phyloP scores from a whole-genome alignment of 1,140 invertebrate species.

The Apis cerana region DNA sequence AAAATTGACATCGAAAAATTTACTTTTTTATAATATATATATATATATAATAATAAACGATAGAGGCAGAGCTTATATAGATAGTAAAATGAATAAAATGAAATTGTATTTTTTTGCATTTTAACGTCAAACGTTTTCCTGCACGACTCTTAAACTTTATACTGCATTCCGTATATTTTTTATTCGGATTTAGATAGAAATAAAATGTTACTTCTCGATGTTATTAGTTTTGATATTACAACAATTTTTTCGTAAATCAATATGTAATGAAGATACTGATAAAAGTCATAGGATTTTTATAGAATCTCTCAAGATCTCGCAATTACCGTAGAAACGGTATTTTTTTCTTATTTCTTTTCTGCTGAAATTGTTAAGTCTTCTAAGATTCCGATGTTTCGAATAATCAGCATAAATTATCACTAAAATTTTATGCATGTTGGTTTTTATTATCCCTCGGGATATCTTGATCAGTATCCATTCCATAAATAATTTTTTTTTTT shows the following conservation, averaged over 20 bases:
- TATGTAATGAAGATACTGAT: neutral
- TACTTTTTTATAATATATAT: no score
- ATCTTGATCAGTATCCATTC: neutral
- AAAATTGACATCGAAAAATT: no score
- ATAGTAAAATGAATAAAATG: neutral
- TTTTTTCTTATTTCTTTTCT: no score
- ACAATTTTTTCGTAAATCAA: neutral
- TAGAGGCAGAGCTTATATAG: neutral
- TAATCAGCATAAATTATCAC: no score
- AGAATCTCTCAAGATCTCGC: no score
- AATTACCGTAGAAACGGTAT: no score
- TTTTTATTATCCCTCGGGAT: neutral
- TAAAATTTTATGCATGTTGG: neutral
- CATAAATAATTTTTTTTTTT: neutral
- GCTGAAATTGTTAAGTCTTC: no score
- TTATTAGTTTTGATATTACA: neutral
- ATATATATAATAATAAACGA: no score
- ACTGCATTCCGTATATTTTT: neutral
- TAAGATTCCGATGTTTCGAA: no score
- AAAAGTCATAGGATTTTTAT: no score
- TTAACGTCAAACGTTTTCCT: neutral
- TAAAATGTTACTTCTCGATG: neutral
- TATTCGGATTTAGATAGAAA: neutral
- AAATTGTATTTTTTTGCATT: neutral
- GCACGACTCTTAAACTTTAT: neutral